phyloP scores from a whole-genome alignment of 2,888 invertebrate species.

The Hemistola chrysoprasaria region DNA sequence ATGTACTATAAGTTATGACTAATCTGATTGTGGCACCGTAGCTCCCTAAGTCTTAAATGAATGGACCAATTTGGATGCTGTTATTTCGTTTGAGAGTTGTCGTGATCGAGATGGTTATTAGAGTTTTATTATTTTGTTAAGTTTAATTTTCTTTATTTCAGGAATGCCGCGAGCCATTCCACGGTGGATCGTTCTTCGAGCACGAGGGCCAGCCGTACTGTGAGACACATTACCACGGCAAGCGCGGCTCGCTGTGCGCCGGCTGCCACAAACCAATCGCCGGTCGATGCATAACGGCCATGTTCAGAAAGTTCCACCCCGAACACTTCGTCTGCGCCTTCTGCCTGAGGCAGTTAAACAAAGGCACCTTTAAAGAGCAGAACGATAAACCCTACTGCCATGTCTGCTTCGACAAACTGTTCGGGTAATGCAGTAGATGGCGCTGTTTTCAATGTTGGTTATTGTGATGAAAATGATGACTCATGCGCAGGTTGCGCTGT shows the following conservation, averaged over 20 bases:
- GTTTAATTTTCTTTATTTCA: conserved; percentile 61
- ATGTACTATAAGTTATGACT: too few relatives aligned
- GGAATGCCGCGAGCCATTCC: conserved; percentile 98
- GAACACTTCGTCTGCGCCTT: conserved; percentile 99
- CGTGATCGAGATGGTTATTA: too few relatives aligned
- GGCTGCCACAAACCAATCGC: conserved; percentile 99
- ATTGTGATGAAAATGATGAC: neutral
- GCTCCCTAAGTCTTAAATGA: too few relatives aligned
- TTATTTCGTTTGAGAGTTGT: too few relatives aligned
- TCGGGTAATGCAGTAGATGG: conserved; percentile 89
- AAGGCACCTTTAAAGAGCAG: conserved; percentile 99
- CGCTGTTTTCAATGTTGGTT: conserved; percentile 7
- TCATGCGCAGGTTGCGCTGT: neutral
- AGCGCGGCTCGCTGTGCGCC: conserved; percentile 97
- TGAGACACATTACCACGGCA: conserved; percentile 99
- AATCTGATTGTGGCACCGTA: too few relatives aligned
- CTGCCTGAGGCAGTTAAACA: conserved; percentile 98
- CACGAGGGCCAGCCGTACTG: conserved; percentile 99
- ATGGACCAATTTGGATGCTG: too few relatives aligned
- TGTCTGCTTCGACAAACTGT: conserved; percentile 97
- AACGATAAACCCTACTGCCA: conserved; percentile 99
- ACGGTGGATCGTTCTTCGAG: conserved; percentile 99
- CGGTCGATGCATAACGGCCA: conserved; percentile 98
- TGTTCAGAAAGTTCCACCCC: conserved; percentile 99
- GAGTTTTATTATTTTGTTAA: neutral